phyloP scores from a whole-genome alignment of 2,888 invertebrate species.

The Thysanoteuthis rhombus region DNA sequence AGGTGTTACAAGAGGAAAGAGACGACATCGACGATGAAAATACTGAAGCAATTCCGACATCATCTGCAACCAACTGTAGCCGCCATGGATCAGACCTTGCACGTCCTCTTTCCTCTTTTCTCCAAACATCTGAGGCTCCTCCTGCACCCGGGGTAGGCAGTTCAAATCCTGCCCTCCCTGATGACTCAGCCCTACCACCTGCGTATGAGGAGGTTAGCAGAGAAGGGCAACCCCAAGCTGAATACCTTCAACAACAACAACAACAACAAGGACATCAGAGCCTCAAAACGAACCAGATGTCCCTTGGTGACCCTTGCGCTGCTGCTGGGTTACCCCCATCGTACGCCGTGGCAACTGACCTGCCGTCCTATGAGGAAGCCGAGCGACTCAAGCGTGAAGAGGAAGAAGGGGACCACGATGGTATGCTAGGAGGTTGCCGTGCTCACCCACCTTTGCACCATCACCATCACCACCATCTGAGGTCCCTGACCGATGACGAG shows the following conservation, averaged over 20 bases:
- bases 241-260: background rate
- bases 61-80: slow-evolving; percentile 22
- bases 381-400: slow-evolving; percentile 78
- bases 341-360: slow-evolving; percentile 85
- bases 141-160: background rate
- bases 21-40: slow-evolving; percentile 15
- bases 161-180: background rate
- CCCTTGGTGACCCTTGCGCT: background rate
- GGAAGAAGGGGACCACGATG: background rate
- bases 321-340: slow-evolving; percentile 74
- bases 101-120: background rate
- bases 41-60: background rate
- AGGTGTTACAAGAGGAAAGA: slow-evolving; percentile 2
- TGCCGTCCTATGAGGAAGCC: slow-evolving; percentile 93
- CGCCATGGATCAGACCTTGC: background rate
- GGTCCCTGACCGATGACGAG: background rate
- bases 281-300: background rate
- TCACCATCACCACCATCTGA: background rate
- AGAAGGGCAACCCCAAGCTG: background rate
- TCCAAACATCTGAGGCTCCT: background rate
- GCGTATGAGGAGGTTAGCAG: background rate
- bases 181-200: background rate
- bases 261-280: background rate
- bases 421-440: background rate
- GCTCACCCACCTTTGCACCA: background rate